phyloP scores from a whole-genome alignment of 2,797 vertebrate species.

The Rhynchonycteris naso region DNA sequence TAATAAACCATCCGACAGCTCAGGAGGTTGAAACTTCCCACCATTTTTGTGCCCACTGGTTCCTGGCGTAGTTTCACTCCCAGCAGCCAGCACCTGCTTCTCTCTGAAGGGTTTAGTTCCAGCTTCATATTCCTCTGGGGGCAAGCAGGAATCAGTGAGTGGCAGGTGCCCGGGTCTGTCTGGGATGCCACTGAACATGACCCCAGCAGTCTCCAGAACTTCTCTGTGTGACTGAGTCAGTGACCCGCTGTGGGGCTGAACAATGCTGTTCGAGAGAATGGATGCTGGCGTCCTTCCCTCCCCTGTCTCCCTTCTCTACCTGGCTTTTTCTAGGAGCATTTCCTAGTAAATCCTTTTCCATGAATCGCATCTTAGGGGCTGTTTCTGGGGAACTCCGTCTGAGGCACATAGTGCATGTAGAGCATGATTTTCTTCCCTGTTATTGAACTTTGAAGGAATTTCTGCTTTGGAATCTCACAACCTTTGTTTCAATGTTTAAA shows the following conservation, averaged over 20 bases:
- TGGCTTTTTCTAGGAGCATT: not conserved
- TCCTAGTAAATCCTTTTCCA: not conserved
- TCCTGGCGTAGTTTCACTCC: not conserved
- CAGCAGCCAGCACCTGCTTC: not conserved
- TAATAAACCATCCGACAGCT: not conserved
- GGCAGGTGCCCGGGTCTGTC: not conserved
- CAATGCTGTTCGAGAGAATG: not conserved
- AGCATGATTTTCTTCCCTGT: not conserved
- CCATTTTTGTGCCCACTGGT: not conserved
- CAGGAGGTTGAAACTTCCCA: not conserved
- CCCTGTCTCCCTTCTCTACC: not conserved
- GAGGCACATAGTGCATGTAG: not conserved
- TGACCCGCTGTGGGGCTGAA: fast-evolving
- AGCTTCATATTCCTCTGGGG: not conserved
- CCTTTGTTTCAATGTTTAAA: not conserved
- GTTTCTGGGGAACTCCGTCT: not conserved
- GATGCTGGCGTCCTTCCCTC: not conserved
- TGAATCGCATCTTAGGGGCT: not conserved
- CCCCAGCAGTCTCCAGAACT: not conserved
- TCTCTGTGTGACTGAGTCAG: not conserved
- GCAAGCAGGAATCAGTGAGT: not conserved
- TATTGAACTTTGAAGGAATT: not conserved
- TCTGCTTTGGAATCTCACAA: not conserved
- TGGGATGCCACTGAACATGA: not conserved
- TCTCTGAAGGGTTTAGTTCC: not conserved